Conservation (phyloP, 2,113 vertebrate species). For the Salminus brasiliensis region DNA sequence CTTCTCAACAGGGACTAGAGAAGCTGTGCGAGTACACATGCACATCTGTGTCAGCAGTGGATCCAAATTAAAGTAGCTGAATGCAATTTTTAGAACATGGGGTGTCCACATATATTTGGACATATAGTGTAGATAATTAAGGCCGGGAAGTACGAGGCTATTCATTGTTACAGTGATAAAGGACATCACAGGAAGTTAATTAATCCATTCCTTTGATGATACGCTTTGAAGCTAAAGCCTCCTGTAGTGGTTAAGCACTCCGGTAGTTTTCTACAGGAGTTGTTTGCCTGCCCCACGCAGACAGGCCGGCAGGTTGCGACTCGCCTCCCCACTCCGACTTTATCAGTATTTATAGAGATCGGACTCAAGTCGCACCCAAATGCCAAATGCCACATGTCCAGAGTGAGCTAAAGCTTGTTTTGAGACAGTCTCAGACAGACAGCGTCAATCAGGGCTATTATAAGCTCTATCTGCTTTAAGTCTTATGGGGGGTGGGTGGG, state of each 20-base stretch:
- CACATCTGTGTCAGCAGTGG: no score
- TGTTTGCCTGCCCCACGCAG: neutral
- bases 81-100: no score
- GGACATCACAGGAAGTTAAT: no score
- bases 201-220: neutral
- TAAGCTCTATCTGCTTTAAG: conserved; percentile 63
- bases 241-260: neutral
- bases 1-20: no score
- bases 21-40: no score
- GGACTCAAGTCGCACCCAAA: conserved; percentile 51
- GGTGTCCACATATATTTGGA: no score
- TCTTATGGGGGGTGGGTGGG: conserved; percentile 64
- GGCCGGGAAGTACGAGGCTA: no score
- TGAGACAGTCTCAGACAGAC: conserved; percentile 67
- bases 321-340: conserved; percentile 32
- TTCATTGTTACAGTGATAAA: no score
- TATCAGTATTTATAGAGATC: conserved; percentile 52
- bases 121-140: no score
- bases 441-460: conserved; percentile 63
- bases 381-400: conserved; percentile 64
- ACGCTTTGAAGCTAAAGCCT: neutral
- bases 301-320: conserved; percentile 13
- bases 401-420: conserved; percentile 63
- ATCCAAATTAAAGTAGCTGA: no score
- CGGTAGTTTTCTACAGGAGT: neutral